Evolutionary conservation across 2,888 invertebrate genomes (phyloP), one percentile per base, ranked within the genome.

Genomic region (Ctenicera cuprea): DNA sequence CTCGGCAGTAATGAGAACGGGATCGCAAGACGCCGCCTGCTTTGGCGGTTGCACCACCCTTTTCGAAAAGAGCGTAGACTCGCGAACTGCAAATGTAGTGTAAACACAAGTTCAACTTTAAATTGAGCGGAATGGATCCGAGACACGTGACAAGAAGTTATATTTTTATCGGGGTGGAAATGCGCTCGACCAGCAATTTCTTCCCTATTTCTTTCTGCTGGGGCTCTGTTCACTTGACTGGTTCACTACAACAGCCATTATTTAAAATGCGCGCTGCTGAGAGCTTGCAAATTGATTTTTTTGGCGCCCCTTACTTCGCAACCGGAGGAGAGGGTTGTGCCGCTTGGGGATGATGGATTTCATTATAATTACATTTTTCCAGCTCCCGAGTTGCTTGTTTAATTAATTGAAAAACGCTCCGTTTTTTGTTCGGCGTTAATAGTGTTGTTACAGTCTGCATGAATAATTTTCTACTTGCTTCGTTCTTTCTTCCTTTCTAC

Each of bases 291-390:
- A 85, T 85, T 85, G 84, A 84, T 84, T 86, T 84, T 84, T 84
- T 83, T 82, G 78, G 81, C 82, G 81, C 79, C 78, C 81, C 77
- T 71, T 72, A 57, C 68, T 74, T 70, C 79, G 78, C 76, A 79
- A 77, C 78, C 57, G 67, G 54, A 70, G 64, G 57, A 75, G 75
- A 69, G 73, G 77, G 77, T 75, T 70, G 71, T 74, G 75, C 76
- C 76, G 79, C 80, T 79, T 80, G 79, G 80, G 79, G 78, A 81
- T 84, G 83, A 84, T 83, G 84, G 84, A 85, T 85, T 85, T 84
- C 82, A 80, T 84, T 84, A 84, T 85, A 85, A 85, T 85, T 84
- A 83, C 83, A 84, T 85, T 85, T 85, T 83, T 84, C 82, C 81
- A 80, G 77, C 75, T 79, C 80, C 78, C 67, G 78, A 78, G 80